Evolutionary conservation across 2,888 invertebrate genomes (phyloP), one percentile per base, ranked within the genome.

Genomic region (Diaphora mendica): DNA sequence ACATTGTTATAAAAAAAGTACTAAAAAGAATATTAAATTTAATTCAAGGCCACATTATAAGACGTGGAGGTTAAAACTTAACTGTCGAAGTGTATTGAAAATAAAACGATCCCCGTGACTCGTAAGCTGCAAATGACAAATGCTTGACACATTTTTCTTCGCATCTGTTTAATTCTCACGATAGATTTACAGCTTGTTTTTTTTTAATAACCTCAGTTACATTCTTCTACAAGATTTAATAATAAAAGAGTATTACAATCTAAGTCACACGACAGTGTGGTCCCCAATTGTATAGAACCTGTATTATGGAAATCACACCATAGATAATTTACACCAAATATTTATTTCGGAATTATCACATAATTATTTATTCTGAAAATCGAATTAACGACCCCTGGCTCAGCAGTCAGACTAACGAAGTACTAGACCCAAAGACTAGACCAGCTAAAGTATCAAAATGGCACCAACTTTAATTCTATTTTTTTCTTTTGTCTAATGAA

Each of bases 111-210:
- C 0, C 51, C 13, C 55, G 64, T 70, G 48, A 39, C 48, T 64
- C 64, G 33, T 70, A n/a, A 42, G 35, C 55, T 30, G 20, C 70
- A 42, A 72, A 64, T 77, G 74, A 75, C 74, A 77, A 62, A 77
- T 77, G 48, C 26, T 72, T 75, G 71, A 76, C 71, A 75, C 62
- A 62, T 77, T 74, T 69, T n/a, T 64, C 75, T 68, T 69, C 51
- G 70, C 76, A 75, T 79, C 73, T 77, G 67, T 71, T 71, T 68
- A 75, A 64, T 59, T 59, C 75, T 81, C 64, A 77, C 20, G 73
- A 73, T 72, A 35, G 70, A 74, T 79, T 81, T 81, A 83, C 74
- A 66, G 51, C 68, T 26, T 64, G 44, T 78, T 79, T 82, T 73
- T 78, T 33, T 64, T 68, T 71, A 44, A 71, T 73, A 66, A 73